These are phyloP conservation scores for Desmodus rotundus DNA, from an alignment of 2,113 vertebrate genomes.

Conservation along the genomic window DNA sequence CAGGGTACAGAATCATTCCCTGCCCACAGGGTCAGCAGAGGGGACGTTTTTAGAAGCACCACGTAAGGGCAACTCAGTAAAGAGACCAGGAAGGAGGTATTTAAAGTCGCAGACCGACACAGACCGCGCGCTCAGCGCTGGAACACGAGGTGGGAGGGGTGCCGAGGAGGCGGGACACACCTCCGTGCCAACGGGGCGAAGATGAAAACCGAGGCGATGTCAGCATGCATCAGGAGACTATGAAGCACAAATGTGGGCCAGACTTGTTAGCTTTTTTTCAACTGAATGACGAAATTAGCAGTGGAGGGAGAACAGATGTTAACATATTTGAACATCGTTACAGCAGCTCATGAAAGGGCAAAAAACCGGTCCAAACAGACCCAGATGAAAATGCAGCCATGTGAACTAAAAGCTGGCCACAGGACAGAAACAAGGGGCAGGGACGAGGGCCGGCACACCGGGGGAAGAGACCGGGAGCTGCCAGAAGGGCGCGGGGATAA, in stretches of 20 bases:
- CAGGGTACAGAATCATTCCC: neutral
- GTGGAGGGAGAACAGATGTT: constrained; percentile 70
- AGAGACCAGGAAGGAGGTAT: neutral
- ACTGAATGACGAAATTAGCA: constrained; percentile 71
- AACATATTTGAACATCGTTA: constrained; percentile 61
- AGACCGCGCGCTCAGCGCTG: accelerated
- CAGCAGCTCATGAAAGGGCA: constrained; percentile 53
- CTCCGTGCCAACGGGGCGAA: accelerated
- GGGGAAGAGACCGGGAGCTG: neutral
- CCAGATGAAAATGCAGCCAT: constrained; percentile 53
- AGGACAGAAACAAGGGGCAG: constrained; percentile 43
- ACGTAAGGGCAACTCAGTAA: neutral
- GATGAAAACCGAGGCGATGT: neutral
- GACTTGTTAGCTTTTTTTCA: constrained; percentile 48
- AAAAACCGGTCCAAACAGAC: constrained; percentile 46
- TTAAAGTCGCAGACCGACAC: neutral
- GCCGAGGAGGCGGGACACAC: neutral
- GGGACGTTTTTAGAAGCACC: neutral
- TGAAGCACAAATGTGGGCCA: constrained; percentile 57
- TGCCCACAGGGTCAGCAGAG: neutral
- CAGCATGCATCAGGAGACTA: constrained; percentile 1
- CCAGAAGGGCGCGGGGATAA: neutral
- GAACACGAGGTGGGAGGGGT: neutral
- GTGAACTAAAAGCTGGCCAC: neutral
- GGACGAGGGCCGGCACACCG: neutral